Percentiles rank a stretch among this genome's conserved stretches.
Conservation (phyloP, 2,113 vertebrate genomes). For the Hippocampus mohnikei region DNA sequence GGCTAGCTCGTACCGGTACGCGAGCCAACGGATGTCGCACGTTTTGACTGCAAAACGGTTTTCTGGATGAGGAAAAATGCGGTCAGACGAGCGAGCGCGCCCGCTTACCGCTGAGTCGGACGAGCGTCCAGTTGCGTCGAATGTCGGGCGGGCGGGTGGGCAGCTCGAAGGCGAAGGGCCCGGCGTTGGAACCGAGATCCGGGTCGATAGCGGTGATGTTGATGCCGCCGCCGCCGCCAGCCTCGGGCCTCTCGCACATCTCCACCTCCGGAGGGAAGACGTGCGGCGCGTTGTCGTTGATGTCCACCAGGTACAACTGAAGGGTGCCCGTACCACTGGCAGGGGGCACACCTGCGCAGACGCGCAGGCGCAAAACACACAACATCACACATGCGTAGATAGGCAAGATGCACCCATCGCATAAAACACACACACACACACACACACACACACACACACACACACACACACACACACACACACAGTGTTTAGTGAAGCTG, state of each 20-base stretch:
- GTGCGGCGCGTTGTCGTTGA: slow-evolving; percentile 92
- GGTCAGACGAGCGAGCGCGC: no score
- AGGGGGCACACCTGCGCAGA: slow-evolving; percentile 78
- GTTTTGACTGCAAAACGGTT: no score
- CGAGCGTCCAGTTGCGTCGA: slow-evolving; percentile 92
- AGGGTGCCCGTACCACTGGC: slow-evolving; percentile 93
- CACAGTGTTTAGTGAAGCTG: not conserved
- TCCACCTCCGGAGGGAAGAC: slow-evolving; percentile 91
- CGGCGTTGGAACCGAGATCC: slow-evolving; percentile 87
- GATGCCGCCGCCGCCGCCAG: slow-evolving; percentile 84
- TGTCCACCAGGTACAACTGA: slow-evolving; percentile 90
- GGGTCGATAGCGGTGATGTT: slow-evolving; percentile 92
- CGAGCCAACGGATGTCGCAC: no score
- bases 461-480: not conserved
- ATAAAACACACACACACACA: slow-evolving; percentile 1
- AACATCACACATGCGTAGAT: no score
- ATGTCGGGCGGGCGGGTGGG: slow-evolving; percentile 78
- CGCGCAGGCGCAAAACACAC: not conserved
- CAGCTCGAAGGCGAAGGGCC: slow-evolving; percentile 91
- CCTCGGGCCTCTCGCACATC: slow-evolving; percentile 87
- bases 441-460: not conserved
- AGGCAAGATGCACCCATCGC: no score
- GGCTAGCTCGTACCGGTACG: no score
- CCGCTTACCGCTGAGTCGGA: slow-evolving; percentile 80
- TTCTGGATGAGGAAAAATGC: no score